Percentiles rank a stretch among this genome's conserved stretches.
These are phyloP conservation scores for Eubasilissa splendida DNA, from an alignment of 2,888 invertebrate species.

Conservation along the genomic window DNA sequence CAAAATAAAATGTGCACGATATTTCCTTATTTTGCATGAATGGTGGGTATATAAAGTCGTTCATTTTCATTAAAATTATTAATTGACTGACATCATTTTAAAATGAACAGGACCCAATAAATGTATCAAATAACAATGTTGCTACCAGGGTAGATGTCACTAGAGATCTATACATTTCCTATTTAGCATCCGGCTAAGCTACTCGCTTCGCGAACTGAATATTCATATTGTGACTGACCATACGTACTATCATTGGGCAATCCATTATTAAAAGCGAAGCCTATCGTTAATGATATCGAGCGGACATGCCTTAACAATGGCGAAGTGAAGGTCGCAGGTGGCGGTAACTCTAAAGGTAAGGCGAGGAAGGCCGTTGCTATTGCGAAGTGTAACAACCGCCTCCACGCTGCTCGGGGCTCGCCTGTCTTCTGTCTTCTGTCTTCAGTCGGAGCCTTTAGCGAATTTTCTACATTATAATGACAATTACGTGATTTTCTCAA, in stretches of 20 bases:
- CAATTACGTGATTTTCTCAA: too few species aligned
- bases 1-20: too few species aligned
- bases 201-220: slow-evolving; percentile 3
- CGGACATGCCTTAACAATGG: slow-evolving; percentile 31
- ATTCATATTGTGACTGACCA: neutral
- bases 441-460: too few species aligned
- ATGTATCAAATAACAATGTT: too few species aligned
- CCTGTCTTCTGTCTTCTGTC: too few species aligned
- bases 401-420: neutral
- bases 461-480: too few species aligned
- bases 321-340: slow-evolving; percentile 23
- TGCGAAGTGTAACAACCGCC: slow-evolving; percentile 6
- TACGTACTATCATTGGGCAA: neutral
- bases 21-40: too few species aligned
- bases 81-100: too few species aligned
- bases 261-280: neutral
- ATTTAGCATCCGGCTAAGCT: slow-evolving; percentile 19
- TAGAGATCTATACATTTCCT: slow-evolving; percentile 17
- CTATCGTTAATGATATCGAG: slow-evolving; percentile 16
- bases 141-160: neutral
- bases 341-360: slow-evolving; percentile 14
- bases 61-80: too few species aligned
- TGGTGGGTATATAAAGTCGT: too few species aligned
- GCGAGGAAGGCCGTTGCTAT: slow-evolving; percentile 15
- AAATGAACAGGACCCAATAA: too few species aligned